phyloP scores from a whole-genome alignment of 2,113 vertebrate genomes.

The Pedionomus torquatus region DNA sequence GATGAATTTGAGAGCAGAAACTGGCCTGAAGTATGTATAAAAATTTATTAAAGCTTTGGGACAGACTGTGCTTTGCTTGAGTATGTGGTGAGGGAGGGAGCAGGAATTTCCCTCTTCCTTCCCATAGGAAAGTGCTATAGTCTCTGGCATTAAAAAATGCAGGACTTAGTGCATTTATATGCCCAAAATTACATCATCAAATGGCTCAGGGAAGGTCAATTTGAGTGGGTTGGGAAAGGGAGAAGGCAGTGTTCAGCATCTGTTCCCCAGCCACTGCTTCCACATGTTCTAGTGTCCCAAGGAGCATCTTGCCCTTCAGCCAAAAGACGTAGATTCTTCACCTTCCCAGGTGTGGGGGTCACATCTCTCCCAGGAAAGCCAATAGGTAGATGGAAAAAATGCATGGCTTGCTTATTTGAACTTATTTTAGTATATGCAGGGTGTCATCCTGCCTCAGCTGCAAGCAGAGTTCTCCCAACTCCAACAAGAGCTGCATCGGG shows the following conservation, averaged over 20 bases:
- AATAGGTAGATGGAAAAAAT: background rate
- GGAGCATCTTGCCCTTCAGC: background rate
- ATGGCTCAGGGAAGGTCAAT: background rate
- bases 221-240: background rate
- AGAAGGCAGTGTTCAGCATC: background rate
- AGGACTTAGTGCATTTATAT: background rate
- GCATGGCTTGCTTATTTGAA: background rate
- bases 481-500: background rate
- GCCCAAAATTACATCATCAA: background rate
- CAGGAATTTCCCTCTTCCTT: slow-evolving; percentile 22
- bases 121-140: background rate
- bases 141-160: slow-evolving; percentile 2
- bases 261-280: background rate
- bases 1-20: background rate
- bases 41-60: slow-evolving; percentile 31
- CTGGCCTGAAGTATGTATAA: background rate
- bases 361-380: background rate
- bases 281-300: fast-evolving
- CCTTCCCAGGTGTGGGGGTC: fast-evolving
- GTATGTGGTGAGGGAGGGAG: background rate
- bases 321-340: background rate
- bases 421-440: background rate
- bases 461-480: background rate
- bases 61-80: background rate
- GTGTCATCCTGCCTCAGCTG: background rate